Evolutionary conservation across 2,113 vertebrate species (phyloP).

Genomic region (Picathartes gymnocephalus): DNA sequence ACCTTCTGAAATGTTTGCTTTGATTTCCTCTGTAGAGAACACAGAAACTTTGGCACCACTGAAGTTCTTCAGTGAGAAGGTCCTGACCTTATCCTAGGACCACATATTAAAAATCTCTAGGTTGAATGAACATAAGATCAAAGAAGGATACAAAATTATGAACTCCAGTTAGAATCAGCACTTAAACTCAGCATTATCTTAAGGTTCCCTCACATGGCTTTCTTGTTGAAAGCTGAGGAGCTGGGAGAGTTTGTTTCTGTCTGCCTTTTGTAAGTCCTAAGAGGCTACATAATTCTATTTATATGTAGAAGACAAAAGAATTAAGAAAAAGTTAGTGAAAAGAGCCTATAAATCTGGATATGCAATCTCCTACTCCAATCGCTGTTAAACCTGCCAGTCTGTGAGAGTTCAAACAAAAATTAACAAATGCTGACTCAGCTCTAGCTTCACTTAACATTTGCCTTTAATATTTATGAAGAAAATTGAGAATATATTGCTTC

Average conservation of each 20-base stretch:
- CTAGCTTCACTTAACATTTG: neutral
- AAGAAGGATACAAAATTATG: neutral
- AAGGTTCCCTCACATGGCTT: neutral
- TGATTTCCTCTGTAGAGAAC: neutral
- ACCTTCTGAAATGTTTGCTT: neutral
- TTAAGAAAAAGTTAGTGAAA: neutral
- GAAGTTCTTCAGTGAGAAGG: neutral
- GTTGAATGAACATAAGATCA: neutral
- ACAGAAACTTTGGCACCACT: neutral
- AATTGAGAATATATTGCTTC: constrained; percentile 13
- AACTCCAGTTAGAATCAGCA: neutral
- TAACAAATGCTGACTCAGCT: neutral
- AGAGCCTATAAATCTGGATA: neutral
- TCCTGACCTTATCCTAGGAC: neutral
- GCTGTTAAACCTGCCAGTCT: neutral
- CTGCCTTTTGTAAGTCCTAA: neutral
- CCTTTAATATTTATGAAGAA: constrained; percentile 36
- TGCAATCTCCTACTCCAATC: neutral
- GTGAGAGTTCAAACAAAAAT: neutral
- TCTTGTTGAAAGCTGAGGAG: neutral
- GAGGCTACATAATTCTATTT: neutral
- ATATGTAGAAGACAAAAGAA: neutral
- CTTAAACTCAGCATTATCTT: neutral
- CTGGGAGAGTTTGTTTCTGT: neutral
- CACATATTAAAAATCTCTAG: neutral